Evolutionary conservation across 2,888 invertebrate species (phyloP), one percentile per base, ranked within the genome.

Genomic region (Limnephilus marmoratus): DNA sequence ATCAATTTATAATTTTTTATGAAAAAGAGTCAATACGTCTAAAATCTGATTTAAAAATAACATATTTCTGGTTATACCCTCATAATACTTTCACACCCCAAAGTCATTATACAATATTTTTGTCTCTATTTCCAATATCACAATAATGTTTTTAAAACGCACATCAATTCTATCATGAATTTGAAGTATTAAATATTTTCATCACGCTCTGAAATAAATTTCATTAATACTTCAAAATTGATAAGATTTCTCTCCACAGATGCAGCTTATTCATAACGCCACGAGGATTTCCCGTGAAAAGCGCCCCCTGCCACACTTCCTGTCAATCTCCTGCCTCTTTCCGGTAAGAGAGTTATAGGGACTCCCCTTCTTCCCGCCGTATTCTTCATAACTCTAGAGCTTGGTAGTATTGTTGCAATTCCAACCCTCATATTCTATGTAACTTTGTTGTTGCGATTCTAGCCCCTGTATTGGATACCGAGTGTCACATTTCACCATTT

Each of bases 311-410:
- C 24, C 85, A 53, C 13, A n/a, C 92, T 92, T 92, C 92, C 92
- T 92, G 92, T 92, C 92, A 92, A 92, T 92, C 92, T 92, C 92
- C 92, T 87, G 92, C 31, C 90, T 31, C 81, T 82, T 92, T 92
- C 92, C 92, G 90, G 34, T 68, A 29, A 31, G n/a, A 53, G 87
- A 92, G 92, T 90, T 92, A 92, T 88, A 81, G 90, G 31, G 49
- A n/a, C 37, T 90, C 81, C 90, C 88, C 88, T 37, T 29, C 41
- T 53, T 45, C 68, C 68, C 68, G 68, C 24, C 24, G 0, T 15
- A 18, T 53, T 53, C 53, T 53, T 4, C 53, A 18, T 53, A 53
- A 18, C 53, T 53, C 5, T 49, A 13, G 15, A 49, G 53, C 18
- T 0, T 15, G 49, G 0, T 3, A 15, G 13, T 49, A 49, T 5